phyloP scores from a whole-genome alignment of 1,140 invertebrate species.

The Acromyrmex charruanus region DNA sequence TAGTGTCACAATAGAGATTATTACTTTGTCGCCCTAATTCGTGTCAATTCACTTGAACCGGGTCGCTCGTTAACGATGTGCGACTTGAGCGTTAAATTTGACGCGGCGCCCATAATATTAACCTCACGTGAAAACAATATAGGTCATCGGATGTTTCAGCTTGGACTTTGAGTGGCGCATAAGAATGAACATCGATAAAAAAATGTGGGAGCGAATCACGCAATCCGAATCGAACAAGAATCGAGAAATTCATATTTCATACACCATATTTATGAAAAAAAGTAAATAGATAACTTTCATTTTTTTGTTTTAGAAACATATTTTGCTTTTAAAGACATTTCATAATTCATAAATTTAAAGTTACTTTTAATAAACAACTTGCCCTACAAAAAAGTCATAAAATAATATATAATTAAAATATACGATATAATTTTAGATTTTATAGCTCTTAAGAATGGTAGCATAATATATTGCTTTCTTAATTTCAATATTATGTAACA shows the following conservation, averaged over 20 bases:
- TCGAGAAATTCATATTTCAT: slow-evolving; percentile 37
- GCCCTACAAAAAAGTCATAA: not conserved
- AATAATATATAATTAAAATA: not conserved
- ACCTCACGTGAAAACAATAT: slow-evolving; percentile 71
- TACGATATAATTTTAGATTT: not conserved
- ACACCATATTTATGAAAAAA: slow-evolving; percentile 24
- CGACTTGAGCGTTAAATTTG: slow-evolving; percentile 63
- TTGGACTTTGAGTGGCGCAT: slow-evolving; percentile 45
- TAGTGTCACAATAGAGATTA: slow-evolving; percentile 40
- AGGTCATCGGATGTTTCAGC: slow-evolving; percentile 46
- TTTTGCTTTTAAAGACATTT: not conserved
- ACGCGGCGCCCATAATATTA: slow-evolving; percentile 67
- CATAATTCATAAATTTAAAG: not conserved
- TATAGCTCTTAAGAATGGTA: not conserved
- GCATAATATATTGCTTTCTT: slow-evolving; percentile 10
- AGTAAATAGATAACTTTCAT: not conserved
- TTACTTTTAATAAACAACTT: not conserved
- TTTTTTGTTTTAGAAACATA: not conserved
- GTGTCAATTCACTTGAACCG: slow-evolving; percentile 75
- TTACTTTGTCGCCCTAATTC: slow-evolving; percentile 69
- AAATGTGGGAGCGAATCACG: not conserved
- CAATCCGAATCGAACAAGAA: not conserved
- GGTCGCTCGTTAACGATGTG: slow-evolving; percentile 69
- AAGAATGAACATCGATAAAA: slow-evolving; percentile 26
- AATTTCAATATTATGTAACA: slow-evolving; percentile 8